Conservation (phyloP, 2,888 invertebrate genomes). For the Lochmaea crataegi region DNA sequence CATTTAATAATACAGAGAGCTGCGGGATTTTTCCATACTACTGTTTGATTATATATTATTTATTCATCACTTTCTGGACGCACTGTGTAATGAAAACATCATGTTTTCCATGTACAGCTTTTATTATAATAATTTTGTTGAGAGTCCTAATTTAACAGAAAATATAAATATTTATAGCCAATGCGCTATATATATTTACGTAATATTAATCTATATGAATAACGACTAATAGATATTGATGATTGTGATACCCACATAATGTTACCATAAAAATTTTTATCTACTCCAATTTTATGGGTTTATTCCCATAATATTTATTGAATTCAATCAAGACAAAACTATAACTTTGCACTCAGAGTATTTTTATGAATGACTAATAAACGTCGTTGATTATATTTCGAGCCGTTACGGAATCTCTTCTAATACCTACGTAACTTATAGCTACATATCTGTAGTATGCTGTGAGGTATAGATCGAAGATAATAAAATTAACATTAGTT, state of each 20-base stretch:
- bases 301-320: neutral
- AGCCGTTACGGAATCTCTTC: no score
- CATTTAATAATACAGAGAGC: no score
- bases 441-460: no score
- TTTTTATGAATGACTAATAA: no score
- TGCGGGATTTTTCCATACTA: no score
- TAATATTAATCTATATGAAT: neutral
- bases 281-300: neutral
- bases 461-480: no score
- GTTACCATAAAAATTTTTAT: neutral
- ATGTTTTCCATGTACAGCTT: neutral
- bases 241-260: neutral
- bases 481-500: no score
- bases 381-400: no score
- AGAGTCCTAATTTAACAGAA: neutral
- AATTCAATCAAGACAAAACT: conserved; percentile 1
- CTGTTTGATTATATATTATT: no score
- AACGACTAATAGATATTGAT: neutral
- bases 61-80: neutral
- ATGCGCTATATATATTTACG: neutral
- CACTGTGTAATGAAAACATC: no score
- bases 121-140: neutral
- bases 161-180: neutral
- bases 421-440: no score
- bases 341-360: neutral